Base-by-base conservation (phyloP, 2,888 invertebrate species). In the Polietes domitor region DNA sequence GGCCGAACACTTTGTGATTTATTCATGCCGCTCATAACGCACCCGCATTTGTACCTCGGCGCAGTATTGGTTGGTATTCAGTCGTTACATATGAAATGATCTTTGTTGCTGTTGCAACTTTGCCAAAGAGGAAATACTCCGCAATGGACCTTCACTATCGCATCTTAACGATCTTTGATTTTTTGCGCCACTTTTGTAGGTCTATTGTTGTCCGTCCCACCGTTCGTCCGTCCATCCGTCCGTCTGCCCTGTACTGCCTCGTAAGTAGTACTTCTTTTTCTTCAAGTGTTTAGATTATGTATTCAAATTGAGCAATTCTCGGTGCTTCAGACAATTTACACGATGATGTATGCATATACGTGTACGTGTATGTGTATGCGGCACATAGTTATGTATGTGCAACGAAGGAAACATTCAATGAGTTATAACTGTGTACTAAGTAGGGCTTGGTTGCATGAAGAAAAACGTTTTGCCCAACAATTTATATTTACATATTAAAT, bases 141-240 rank as follows among this genome's bases (percentile, higher is more conserved):
- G 88, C 89, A 88, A 88, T 88, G 89, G 88, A 90, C 87, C 90
- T 87, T 88, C 84, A 89, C 90, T 89, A 90, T 90, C 89, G 86
- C 85, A 83, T 81, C 82, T 83, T 28, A 58, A 77, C 85, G 88
- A 90, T 89, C 90, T 85, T 77, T 82, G 58, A 63, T 75, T 77
- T 21, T 71, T 76, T 76, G 21, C 24, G 26, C 50, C 32, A 41
- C 21, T 58, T 72, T 55, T 32, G n/a, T 21, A 70, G 28, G 41
- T 58, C 24, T n/a, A 58, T 55, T 58, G 65, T 63, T 77, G 77
- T 73, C 74, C 63, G 32, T 12, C 17, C 55, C 3, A 58, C 72
- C 47, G 43, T 17, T 32, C 0, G 9, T 21, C 50, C 41, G 32
- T 32, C 32, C 9, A 9, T 32, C 32, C 32, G 5, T 41, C 47